Conservation (phyloP, 2,888 invertebrate species). For the Drosophila greeni region DNA sequence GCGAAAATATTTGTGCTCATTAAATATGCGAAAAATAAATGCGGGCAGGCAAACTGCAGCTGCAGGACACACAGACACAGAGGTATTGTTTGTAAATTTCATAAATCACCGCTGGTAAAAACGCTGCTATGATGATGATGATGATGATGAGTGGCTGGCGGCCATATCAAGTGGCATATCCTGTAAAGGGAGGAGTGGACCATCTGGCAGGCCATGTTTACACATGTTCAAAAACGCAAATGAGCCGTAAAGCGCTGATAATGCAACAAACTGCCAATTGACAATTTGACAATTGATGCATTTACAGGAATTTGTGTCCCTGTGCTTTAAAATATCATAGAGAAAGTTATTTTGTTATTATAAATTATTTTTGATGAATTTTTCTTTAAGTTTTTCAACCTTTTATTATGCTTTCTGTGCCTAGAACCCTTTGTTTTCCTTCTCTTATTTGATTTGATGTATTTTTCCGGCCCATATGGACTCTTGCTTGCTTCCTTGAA, state of each 20-base stretch:
- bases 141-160: conserved; percentile 47
- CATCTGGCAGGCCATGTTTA: conserved; percentile 60
- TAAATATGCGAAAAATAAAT: conserved; percentile 51
- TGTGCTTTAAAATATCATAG: conserved; percentile 15
- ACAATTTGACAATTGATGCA: conserved; percentile 40
- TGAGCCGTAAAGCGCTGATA: conserved; percentile 71
- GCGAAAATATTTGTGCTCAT: conserved; percentile 57
- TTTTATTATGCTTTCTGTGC: neutral
- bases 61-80: neutral
- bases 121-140: conserved; percentile 33
- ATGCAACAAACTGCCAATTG: conserved; percentile 66
- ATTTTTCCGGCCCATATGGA: neutral
- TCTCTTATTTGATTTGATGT: neutral
- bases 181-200: conserved; percentile 17
- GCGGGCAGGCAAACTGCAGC: conserved; percentile 42
- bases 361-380: neutral
- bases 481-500: conserved; percentile 14
- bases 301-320: conserved; percentile 1
- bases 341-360: conserved; percentile 3
- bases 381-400: neutral
- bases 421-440: conserved; percentile 5
- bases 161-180: conserved; percentile 37
- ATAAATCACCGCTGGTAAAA: conserved; percentile 67
- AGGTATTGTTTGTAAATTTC: conserved; percentile 51
- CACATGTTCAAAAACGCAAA: conserved; percentile 70